Conservation (phyloP, 2,888 invertebrate genomes). For the Nemotelus nigrinus region DNA sequence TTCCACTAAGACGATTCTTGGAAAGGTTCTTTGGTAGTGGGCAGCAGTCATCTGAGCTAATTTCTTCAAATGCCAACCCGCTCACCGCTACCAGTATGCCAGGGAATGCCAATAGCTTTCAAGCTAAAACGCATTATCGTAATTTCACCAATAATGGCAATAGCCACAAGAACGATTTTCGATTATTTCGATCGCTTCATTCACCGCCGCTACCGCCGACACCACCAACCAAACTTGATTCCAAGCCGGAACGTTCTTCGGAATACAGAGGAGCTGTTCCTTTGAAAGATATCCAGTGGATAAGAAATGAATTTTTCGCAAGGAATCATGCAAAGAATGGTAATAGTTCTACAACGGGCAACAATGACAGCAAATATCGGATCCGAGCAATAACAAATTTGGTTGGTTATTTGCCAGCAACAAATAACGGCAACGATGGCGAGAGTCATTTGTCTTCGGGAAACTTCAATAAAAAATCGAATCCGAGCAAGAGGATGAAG, state of each 20-base stretch:
- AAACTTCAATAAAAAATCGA: too few relatives aligned
- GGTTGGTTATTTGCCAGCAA: not conserved
- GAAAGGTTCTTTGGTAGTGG: not conserved
- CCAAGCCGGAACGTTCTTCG: too few relatives aligned
- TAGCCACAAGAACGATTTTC: not conserved
- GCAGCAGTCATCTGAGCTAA: not conserved
- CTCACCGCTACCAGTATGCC: not conserved
- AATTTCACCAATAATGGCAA: not conserved
- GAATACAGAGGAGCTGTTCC: too few relatives aligned
- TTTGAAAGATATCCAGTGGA: not conserved
- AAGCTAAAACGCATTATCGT: not conserved
- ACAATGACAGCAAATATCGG: not conserved
- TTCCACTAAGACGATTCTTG: conserved; percentile 17
- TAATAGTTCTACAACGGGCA: not conserved
- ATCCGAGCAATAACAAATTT: not conserved
- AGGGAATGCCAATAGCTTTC: conserved; percentile 5
- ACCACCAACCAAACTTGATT: too few relatives aligned
- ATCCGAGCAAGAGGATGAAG: too few relatives aligned
- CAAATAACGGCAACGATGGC: too few relatives aligned
- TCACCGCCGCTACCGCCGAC: not conserved
- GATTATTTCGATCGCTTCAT: not conserved
- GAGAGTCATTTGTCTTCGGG: too few relatives aligned
- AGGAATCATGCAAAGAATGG: not conserved
- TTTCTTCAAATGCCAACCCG: not conserved
- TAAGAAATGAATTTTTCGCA: not conserved